A percentile compares a stretch with the other conserved stretches of the same genome.
Conservation (phyloP, 1,140 invertebrate genomes). For the Ceratitis capitata region DNA sequence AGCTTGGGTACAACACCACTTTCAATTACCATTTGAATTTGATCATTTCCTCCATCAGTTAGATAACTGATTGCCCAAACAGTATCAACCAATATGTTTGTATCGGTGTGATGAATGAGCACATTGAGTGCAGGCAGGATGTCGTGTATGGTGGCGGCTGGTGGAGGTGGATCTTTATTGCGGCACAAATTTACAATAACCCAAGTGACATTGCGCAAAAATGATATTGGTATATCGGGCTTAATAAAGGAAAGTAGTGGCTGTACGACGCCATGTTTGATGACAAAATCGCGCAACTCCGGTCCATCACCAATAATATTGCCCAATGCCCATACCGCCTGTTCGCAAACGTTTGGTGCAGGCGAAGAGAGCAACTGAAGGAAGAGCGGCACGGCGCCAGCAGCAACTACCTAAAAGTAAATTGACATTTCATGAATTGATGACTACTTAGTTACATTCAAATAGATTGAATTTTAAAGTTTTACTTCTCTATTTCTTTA, state of each 20-base stretch:
- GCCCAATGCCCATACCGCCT: conserved; percentile 98
- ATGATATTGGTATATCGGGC: conserved; percentile 91
- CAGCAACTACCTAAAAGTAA: conserved; percentile 84
- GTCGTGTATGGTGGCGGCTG: conserved; percentile 86
- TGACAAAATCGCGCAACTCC: conserved; percentile 88
- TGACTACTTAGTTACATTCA: not conserved
- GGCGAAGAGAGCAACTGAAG: conserved; percentile 88
- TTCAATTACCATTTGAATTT: conserved; percentile 99
- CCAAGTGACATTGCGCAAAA: conserved; percentile 97
- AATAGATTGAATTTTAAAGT: not conserved
- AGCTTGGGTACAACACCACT: conserved; percentile 93
- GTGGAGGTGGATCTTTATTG: conserved; percentile 93
- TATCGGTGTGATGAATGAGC: conserved; percentile 95
- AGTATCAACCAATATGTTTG: conserved; percentile 97
- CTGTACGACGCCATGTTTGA: conserved; percentile 87
- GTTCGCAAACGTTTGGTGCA: conserved; percentile 98
- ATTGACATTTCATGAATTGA: not conserved
- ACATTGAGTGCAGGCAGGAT: conserved; percentile 93
- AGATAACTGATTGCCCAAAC: conserved; percentile 99
- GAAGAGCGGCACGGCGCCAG: conserved; percentile 95
- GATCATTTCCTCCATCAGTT: conserved; percentile 97
- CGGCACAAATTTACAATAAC: conserved; percentile 97
- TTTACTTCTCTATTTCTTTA: not conserved
- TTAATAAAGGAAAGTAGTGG: conserved; percentile 91
- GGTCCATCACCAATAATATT: conserved; percentile 96